Percentiles rank a stretch among this genome's conserved stretches.
Conservation (phyloP, 2,797 vertebrate genomes). For the Tauraco hartlaubi region DNA sequence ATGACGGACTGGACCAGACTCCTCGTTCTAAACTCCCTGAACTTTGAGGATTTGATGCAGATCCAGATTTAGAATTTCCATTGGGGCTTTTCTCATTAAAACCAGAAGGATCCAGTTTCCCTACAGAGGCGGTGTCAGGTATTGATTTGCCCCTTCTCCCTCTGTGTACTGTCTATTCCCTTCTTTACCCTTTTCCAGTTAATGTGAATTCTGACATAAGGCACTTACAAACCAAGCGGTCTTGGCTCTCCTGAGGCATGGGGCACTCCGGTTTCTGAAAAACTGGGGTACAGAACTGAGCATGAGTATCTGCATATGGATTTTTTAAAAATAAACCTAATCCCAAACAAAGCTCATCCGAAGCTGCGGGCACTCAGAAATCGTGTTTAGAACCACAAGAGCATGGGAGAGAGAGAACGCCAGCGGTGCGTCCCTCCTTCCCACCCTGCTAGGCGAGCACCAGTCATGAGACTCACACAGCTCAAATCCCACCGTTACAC, state of each 20-base stretch:
- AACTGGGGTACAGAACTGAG: neutral
- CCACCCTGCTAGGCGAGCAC: neutral
- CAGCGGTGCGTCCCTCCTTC: neutral
- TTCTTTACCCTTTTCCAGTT: neutral
- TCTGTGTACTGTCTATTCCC: neutral
- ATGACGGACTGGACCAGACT: neutral
- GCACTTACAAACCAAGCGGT: fast-evolving
- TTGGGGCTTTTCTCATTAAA: neutral
- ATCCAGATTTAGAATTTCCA: slow-evolving; percentile 31
- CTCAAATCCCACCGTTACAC: slow-evolving; percentile 13
- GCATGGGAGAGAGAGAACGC: neutral
- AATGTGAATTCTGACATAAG: neutral
- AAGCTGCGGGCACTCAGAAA: neutral
- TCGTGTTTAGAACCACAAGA: neutral
- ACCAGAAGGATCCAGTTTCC: neutral
- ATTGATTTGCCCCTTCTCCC: neutral
- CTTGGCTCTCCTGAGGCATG: neutral
- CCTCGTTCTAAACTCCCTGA: neutral
- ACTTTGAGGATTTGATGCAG: neutral
- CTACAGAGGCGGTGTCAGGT: neutral
- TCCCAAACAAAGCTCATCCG: neutral
- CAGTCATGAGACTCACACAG: slow-evolving; percentile 34
- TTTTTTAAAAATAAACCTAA: neutral
- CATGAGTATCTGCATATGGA: neutral
- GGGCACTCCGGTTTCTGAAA: neutral